These are phyloP conservation scores for Trichopria drosophilae DNA, from an alignment of 2,888 invertebrate genomes.

Conservation along the genomic window DNA sequence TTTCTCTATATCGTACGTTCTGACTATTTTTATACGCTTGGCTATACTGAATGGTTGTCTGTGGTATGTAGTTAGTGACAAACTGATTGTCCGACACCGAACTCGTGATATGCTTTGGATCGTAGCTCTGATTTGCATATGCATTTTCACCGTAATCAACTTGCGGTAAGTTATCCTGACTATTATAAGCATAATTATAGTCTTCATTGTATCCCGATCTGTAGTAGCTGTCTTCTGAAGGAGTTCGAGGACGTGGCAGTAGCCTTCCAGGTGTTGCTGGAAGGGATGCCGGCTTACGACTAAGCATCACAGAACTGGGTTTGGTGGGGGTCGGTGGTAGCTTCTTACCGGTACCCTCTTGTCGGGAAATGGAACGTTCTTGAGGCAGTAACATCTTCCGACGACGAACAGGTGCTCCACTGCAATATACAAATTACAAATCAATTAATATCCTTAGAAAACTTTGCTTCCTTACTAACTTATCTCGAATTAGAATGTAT, in stretches of 20 bases:
- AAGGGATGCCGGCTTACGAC: conserved; percentile 57
- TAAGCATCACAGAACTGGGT: conserved; percentile 46
- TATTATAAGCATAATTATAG: conserved; percentile 72
- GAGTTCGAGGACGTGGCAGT: conserved; percentile 57
- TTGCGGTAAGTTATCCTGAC: conserved; percentile 66
- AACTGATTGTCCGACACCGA: conserved; percentile 46
- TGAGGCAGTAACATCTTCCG: conserved; percentile 48
- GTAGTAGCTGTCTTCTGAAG: conserved; percentile 56
- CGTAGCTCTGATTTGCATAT: conserved; percentile 37
- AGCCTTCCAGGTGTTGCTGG: conserved; percentile 64
- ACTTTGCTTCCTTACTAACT: no score
- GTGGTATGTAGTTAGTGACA: conserved; percentile 35
- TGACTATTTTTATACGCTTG: conserved; percentile 24
- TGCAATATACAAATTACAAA: conserved; percentile 22
- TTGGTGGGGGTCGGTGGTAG: conserved; percentile 57
- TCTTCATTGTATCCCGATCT: conserved; percentile 67
- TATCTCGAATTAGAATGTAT: no score
- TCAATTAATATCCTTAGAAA: not conserved
- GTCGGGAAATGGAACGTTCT: conserved; percentile 49
- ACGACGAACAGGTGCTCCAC: conserved; percentile 43
- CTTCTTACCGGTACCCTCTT: conserved; percentile 55
- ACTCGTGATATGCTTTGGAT: conserved; percentile 38
- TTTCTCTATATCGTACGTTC: conserved; percentile 22
- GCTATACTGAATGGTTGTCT: conserved; percentile 38
- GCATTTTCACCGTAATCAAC: conserved; percentile 40